Conservation (phyloP, 2,888 invertebrate genomes). For the Oscheius myriophilus region DNA sequence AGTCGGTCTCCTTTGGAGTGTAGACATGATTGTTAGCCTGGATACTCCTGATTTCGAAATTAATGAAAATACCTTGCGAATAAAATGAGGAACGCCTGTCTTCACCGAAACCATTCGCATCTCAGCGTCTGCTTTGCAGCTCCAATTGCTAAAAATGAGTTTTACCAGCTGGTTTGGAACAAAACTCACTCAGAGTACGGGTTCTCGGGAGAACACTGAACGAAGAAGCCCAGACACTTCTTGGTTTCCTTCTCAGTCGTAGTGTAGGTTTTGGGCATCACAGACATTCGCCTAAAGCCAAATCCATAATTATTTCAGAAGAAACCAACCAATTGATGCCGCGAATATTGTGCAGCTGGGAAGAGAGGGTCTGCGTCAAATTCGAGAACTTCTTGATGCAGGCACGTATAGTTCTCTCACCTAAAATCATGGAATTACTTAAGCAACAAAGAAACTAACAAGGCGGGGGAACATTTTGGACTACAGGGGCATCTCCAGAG, state of each 20-base stretch:
- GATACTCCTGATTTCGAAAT: too few relatives aligned
- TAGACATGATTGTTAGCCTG: constrained; percentile 87
- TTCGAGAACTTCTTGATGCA: too few relatives aligned
- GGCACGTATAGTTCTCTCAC: too few relatives aligned
- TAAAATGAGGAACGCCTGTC: constrained; percentile 79
- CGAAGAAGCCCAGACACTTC: constrained; percentile 75
- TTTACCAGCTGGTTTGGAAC: constrained; percentile 1
- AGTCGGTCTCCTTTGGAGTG: constrained; percentile 87
- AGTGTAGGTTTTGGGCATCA: constrained; percentile 69
- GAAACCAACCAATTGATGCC: too few relatives aligned
- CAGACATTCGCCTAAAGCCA: constrained; percentile 70
- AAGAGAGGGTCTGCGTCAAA: too few relatives aligned
- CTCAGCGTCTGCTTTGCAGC: constrained; percentile 94
- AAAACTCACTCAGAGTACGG: constrained; percentile 84
- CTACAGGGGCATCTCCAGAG: too few relatives aligned
- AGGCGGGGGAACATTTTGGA: too few relatives aligned
- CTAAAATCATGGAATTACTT: too few relatives aligned
- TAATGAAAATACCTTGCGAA: constrained; percentile 74
- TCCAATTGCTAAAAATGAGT: constrained; percentile 81
- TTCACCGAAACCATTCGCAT: constrained; percentile 87
- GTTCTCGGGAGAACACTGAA: constrained; percentile 92
- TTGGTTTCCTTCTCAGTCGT: constrained; percentile 70
- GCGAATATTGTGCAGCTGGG: too few relatives aligned
- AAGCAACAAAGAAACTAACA: too few relatives aligned
- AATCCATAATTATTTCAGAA: too few relatives aligned